Conservation (phyloP, 2,888 invertebrate species). For the Acanthosepion pharaonis region DNA sequence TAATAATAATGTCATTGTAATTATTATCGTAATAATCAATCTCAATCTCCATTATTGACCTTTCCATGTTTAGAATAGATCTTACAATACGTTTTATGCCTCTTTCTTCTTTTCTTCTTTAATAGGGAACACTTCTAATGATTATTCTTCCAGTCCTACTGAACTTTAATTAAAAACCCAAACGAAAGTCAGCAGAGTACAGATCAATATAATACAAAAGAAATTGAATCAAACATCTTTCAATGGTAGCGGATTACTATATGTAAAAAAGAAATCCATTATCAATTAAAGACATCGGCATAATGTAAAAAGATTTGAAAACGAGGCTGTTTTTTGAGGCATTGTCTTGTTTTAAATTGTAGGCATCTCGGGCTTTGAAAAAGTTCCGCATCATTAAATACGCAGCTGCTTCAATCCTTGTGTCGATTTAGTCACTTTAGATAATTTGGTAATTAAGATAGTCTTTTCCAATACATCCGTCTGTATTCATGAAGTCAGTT, state of each 20-base stretch:
- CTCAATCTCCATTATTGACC: too few relatives aligned
- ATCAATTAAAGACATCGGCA: not conserved
- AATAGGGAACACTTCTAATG: not conserved
- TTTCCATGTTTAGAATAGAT: too few relatives aligned
- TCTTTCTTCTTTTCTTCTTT: not conserved
- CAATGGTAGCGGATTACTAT: not conserved
- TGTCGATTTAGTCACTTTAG: not conserved
- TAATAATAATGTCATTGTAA: too few relatives aligned
- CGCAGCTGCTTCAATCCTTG: not conserved
- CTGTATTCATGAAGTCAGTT: not conserved
- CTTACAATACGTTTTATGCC: too few relatives aligned
- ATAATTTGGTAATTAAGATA: not conserved
- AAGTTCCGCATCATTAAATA: not conserved
- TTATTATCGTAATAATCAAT: too few relatives aligned
- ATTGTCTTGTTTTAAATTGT: not conserved
- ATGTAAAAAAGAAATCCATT: not conserved
- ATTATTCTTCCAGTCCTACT: not conserved
- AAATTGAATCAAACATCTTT: conserved; percentile 2
- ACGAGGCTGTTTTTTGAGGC: not conserved
- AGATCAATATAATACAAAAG: not conserved
- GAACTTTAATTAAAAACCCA: not conserved
- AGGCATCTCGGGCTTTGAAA: not conserved
- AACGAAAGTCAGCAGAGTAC: not conserved
- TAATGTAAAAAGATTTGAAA: not conserved
- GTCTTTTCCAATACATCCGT: not conserved